Evolutionary conservation across 2,113 vertebrate genomes (phyloP).

Genomic region (human): GRCh38 chr12:58639001-58639500

Average conservation of each 20-base stretch:
- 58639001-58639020: conserved; percentile 39
- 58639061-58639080: conserved; percentile 78
- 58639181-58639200: conserved; percentile 77
- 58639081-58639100: conserved; percentile 84
- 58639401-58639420: conserved; percentile 72
- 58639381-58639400: conserved; percentile 73
- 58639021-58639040: conserved; percentile 67
- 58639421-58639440: conserved; percentile 48
- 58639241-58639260: conserved; percentile 47
- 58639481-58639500: conserved; percentile 51
- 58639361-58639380: conserved; percentile 82
- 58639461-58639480: conserved; percentile 63
- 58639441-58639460: conserved; percentile 64
- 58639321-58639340: conserved; percentile 49
- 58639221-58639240: conserved; percentile 65
- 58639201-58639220: conserved; percentile 75
- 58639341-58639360: conserved; percentile 79
- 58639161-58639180: conserved; percentile 84
- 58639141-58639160: conserved; percentile 80
- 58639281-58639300: conserved; percentile 62
- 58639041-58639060: conserved; percentile 80
- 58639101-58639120: conserved; percentile 84
- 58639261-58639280: conserved; percentile 42
- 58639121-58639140: conserved; percentile 85
- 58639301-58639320: conserved; percentile 79